Base-by-base conservation (phyloP, 2,113 vertebrate species). In the Xiphias gladius region DNA sequence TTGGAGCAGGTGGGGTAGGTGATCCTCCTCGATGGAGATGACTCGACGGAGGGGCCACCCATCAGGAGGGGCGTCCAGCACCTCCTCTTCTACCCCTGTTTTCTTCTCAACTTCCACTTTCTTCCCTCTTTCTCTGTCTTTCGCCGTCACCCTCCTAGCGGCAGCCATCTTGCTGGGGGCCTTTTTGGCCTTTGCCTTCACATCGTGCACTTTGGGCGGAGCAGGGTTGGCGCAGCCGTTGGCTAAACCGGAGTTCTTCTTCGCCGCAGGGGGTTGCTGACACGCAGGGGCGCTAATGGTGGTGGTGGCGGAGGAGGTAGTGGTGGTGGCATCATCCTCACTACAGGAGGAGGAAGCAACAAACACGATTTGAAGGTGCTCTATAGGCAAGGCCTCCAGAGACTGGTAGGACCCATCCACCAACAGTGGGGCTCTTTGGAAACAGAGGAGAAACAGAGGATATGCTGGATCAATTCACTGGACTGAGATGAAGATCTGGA, bases 1-100 rank as follows among this genome's bases (percentile, higher is more conserved):
- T 0, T 96, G 95, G 76, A 97, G 95, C 58, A 98, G 92, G 55
- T 97, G 96, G 10, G 97, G 97, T 12, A 98, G 90, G 80, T 95
- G 97, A 84, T 99, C 98, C 87, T 99, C 97, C 84, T 99, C 98
- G 32, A 99, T 97, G 80, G 97, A 98, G 91, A 99, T 97, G 90
- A 99, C 96, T 66, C 98, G 95, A 43, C 95, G 95, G n/a, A 98
- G 91, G 1, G 76, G 94, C n/a, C 74, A 94, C 2, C 91, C 93
- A 0, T 89, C 93, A 0, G 59, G 89, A 0, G 93, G 94, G 0
- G 73, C 52, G n/a, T 94, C 92, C 68, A 91, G 22, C 9, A 5
- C 84, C 30, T 93, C 92, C 28, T 89, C 66, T 8, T 86, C 74
- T n/a, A 54, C 24, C 50, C 22, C 62, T 16, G 26, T 37, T 80